Conservation (phyloP, 2,797 vertebrate genomes). For the Poeciliopsis paucimaculata region DNA sequence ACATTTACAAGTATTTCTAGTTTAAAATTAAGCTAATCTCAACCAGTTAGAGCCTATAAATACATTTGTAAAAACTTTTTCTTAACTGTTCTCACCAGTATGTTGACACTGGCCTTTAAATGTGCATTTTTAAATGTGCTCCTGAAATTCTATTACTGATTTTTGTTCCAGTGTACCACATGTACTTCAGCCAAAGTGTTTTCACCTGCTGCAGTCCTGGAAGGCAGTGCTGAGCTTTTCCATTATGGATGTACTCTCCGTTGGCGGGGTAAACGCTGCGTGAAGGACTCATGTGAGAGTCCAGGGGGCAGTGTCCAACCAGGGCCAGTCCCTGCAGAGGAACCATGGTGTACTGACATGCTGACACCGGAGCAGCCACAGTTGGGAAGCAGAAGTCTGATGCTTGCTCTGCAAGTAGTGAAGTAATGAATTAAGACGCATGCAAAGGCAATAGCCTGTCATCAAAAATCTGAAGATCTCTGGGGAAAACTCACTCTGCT, state of each 20-base stretch:
- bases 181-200: neutral
- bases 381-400: constrained; percentile 90
- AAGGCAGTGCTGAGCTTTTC: constrained; percentile 78
- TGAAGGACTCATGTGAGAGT: constrained; percentile 72
- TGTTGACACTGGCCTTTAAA: neutral
- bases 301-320: constrained; percentile 82
- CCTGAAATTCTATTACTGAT: neutral
- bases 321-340: constrained; percentile 88
- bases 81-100: neutral
- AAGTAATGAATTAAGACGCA: constrained; percentile 26
- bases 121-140: neutral
- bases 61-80: neutral
- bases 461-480: neutral
- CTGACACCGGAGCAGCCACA: constrained; percentile 83
- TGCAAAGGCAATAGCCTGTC: neutral
- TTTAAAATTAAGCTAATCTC: neutral
- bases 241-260: constrained; percentile 72
- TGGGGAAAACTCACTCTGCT: constrained; percentile 88
- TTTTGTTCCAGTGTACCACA: neutral
- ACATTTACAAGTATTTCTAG: no score
- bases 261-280: constrained; percentile 74
- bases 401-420: constrained; percentile 86
- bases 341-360: constrained; percentile 98
- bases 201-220: constrained; percentile 85
- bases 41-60: neutral